Conservation (phyloP, 2,888 invertebrate genomes). For the Watsonalla cultraria region DNA sequence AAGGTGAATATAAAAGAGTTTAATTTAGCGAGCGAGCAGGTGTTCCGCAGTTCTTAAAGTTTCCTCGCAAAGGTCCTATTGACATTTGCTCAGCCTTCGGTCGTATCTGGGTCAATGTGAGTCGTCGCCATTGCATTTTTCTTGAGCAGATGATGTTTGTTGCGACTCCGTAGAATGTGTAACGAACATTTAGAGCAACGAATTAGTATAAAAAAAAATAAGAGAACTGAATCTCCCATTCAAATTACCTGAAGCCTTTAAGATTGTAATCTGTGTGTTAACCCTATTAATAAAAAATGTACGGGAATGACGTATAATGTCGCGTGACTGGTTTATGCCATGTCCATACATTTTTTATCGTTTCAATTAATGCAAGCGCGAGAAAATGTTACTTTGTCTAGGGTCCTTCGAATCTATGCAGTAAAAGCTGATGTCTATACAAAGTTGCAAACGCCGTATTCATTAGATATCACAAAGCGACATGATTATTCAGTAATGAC, state of each 20-base stretch:
- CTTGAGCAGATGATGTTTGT: constrained; percentile 10
- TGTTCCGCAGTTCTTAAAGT: constrained; percentile 36
- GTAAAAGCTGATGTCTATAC: no score
- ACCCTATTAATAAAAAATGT: no score
- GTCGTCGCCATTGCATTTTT: constrained; percentile 10
- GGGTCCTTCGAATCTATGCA: no score
- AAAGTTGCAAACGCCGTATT: not conserved
- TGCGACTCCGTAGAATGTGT: constrained; percentile 2
- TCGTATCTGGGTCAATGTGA: constrained; percentile 59
- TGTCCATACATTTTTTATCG: no score
- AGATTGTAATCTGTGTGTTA: no score
- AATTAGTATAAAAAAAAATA: no score
- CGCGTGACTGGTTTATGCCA: no score
- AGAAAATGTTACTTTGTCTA: no score
- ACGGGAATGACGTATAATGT: no score
- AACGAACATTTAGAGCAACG: constrained; percentile 1
- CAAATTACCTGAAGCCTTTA: no score
- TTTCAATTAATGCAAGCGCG: no score
- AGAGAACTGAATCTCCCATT: no score
- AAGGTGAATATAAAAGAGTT: constrained; percentile 8
- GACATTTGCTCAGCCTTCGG: constrained; percentile 64
- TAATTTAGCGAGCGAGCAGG: constrained; percentile 33
- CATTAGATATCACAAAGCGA: not conserved
- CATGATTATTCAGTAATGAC: not conserved
- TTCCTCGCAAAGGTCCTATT: constrained; percentile 67